phyloP scores from a whole-genome alignment of 2,113 vertebrate species.

The Pardalotus punctatus region DNA sequence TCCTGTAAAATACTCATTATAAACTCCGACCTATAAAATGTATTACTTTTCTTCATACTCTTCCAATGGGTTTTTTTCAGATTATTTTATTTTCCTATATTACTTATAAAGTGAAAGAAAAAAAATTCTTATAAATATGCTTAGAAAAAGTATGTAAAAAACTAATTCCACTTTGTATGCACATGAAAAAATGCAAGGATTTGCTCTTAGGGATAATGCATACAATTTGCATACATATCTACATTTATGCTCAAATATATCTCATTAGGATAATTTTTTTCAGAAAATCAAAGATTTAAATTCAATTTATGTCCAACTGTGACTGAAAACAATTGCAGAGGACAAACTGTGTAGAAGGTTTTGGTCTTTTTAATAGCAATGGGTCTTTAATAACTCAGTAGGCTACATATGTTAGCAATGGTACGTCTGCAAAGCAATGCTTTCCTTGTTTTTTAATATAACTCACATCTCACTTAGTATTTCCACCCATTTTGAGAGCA shows the following conservation, averaged over 20 bases:
- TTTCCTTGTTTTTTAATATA: neutral
- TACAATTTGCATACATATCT: neutral
- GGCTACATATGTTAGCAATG: neutral
- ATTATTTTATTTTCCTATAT: neutral
- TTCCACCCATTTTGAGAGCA: neutral
- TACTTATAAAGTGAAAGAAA: neutral
- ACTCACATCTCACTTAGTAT: neutral
- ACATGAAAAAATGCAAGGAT: neutral
- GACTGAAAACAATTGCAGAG: neutral
- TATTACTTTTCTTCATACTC: neutral
- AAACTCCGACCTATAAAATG: neutral
- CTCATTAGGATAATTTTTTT: neutral
- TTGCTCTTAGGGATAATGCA: neutral
- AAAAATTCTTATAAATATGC: neutral
- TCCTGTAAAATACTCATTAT: neutral
- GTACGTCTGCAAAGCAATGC: neutral
- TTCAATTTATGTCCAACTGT: neutral
- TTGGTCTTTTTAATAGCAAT: neutral
- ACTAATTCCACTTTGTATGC: neutral
- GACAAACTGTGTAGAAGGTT: neutral
- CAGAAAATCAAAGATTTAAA: neutral
- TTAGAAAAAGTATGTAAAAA: neutral
- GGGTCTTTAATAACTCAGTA: neutral
- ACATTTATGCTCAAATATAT: neutral
- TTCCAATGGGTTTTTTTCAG: neutral